A percentile compares a stretch with the other conserved stretches of the same genome.
phyloP scores from a whole-genome alignment of 2,888 invertebrate species.

The Drosophila colorata region DNA sequence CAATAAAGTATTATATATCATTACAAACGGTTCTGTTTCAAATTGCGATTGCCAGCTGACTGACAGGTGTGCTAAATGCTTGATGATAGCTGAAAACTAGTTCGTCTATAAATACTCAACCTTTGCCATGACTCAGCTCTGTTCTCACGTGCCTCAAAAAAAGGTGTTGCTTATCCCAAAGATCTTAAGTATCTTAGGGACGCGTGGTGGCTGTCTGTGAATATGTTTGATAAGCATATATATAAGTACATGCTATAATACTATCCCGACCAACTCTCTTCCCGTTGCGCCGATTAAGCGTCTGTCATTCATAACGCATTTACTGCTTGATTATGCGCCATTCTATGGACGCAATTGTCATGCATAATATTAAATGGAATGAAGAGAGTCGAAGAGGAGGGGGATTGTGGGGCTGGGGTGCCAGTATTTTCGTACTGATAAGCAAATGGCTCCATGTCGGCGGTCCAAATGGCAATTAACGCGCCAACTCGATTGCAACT shows the following conservation, averaged over 20 bases:
- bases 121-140: slow-evolving; percentile 20
- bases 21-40: not conserved
- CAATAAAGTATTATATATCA: not conserved
- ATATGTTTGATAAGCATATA: not conserved
- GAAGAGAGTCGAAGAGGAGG: not conserved
- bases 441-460: slow-evolving; percentile 52
- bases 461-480: slow-evolving; percentile 72
- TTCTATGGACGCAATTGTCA: slow-evolving; percentile 67
- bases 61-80: slow-evolving; percentile 12
- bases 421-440: slow-evolving; percentile 39
- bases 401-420: not conserved
- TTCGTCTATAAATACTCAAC: slow-evolving; percentile 10
- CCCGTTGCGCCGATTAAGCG: slow-evolving; percentile 4
- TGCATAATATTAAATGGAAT: slow-evolving; percentile 66
- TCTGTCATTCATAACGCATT: slow-evolving; percentile 54
- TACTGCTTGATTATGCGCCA: slow-evolving; percentile 66
- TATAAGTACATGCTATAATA: slow-evolving; percentile 2
- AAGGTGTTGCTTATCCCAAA: slow-evolving; percentile 22
- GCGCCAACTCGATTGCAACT: slow-evolving; percentile 76
- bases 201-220: not conserved
- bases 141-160: slow-evolving; percentile 20
- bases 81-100: slow-evolving; percentile 14
- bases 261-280: not conserved
- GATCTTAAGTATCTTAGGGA: slow-evolving; percentile 28
- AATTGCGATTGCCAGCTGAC: slow-evolving; percentile 16